Conservation (phyloP, 2,113 vertebrate genomes). For the Clarias gariepinus region DNA sequence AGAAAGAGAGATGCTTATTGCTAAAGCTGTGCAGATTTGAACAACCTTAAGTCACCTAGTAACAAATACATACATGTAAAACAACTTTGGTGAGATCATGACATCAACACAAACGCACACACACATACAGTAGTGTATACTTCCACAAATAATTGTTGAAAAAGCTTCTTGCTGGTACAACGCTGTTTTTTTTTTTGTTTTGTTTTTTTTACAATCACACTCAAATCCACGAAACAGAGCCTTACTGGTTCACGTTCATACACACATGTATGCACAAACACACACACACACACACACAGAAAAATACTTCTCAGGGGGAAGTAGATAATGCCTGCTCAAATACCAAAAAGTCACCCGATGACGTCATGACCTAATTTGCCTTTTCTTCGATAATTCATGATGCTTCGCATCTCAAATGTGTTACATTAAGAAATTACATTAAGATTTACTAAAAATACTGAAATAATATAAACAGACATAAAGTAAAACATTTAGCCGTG, state of each 20-base stretch:
- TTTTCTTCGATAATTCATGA: not conserved
- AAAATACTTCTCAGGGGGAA: not conserved
- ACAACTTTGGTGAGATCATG: not conserved
- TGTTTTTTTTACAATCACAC: not conserved
- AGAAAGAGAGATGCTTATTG: conserved; percentile 27
- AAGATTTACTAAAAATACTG: not conserved
- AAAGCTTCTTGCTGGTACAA: not conserved
- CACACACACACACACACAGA: conserved; percentile 3
- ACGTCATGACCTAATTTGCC: not conserved
- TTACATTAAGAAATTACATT: not conserved
- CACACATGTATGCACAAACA: not conserved
- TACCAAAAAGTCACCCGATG: not conserved
- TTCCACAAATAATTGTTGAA: conserved; percentile 30
- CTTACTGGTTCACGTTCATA: not conserved
- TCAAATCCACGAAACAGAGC: not conserved
- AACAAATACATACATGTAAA: conserved; percentile 26
- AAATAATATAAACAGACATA: not conserved
- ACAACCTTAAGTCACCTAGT: conserved; percentile 30
- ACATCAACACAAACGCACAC: conserved; percentile 24
- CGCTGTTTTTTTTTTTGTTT: not conserved
- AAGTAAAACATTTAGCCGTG: not conserved
- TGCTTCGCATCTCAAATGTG: not conserved
- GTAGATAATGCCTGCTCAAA: not conserved
- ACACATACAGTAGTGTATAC: conserved; percentile 37
- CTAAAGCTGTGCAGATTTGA: conserved; percentile 37